phyloP scores from a whole-genome alignment of 2,113 vertebrate genomes.

The Nannospalax galili region DNA sequence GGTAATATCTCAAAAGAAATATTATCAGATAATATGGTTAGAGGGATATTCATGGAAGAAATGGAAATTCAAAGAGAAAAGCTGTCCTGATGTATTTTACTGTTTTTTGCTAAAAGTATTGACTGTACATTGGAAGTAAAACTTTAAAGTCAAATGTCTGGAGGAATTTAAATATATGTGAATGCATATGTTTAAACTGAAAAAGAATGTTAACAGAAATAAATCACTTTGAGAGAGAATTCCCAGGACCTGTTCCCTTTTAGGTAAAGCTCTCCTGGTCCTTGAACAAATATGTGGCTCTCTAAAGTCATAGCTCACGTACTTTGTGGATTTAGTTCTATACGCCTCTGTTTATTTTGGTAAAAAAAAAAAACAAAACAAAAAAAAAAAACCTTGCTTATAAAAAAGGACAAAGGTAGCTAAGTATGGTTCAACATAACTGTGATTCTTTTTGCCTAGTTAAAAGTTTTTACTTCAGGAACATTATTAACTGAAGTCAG shows the following conservation, averaged over 20 bases:
- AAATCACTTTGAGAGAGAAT: conserved; percentile 75
- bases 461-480: conserved; percentile 69
- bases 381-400: conserved; percentile 69
- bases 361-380: conserved; percentile 69
- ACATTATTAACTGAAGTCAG: conserved; percentile 65
- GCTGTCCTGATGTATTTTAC: conserved; percentile 59
- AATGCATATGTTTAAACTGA: conserved; percentile 65
- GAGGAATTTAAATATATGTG: conserved; percentile 77
- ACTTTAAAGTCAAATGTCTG: conserved; percentile 66
- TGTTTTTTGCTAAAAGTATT: conserved; percentile 63
- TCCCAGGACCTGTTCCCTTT: conserved; percentile 61
- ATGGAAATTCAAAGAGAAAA: conserved; percentile 53
- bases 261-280: conserved; percentile 40
- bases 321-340: conserved; percentile 70
- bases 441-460: conserved; percentile 52
- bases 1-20: conserved; percentile 47
- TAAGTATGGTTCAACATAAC: conserved; percentile 60
- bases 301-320: conserved; percentile 59
- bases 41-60: conserved; percentile 23
- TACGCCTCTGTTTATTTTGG: conserved; percentile 71
- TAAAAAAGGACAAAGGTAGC: conserved; percentile 50
- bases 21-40: conserved; percentile 53
- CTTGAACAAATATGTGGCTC: conserved; percentile 65
- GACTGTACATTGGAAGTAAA: conserved; percentile 63
- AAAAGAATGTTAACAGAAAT: conserved; percentile 75